Evolutionary conservation across 2,888 invertebrate species (phyloP).

Genomic region (Caenorhabditis sulstoni): DNA sequence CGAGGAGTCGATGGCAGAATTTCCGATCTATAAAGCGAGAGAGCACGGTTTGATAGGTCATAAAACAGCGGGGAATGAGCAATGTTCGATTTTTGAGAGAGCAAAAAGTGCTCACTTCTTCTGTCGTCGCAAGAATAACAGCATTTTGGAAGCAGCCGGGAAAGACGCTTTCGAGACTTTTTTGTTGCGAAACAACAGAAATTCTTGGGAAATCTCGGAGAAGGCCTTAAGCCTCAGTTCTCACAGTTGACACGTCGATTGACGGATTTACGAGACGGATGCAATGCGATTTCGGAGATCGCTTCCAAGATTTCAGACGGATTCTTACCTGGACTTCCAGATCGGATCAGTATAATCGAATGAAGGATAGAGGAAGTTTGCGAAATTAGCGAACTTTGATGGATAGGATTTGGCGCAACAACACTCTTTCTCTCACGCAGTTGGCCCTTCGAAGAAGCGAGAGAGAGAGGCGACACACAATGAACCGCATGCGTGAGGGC

Average conservation of each 20-base stretch:
- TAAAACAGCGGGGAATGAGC: conserved; percentile 8
- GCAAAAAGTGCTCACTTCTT: conserved; percentile 20
- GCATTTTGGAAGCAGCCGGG: conserved; percentile 20
- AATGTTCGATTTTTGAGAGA: neutral
- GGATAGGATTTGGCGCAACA: conserved; percentile 45
- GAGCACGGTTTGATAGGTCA: conserved; percentile 12
- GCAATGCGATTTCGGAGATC: conserved; percentile 39
- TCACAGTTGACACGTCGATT: conserved; percentile 12
- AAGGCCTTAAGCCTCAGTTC: conserved; percentile 17
- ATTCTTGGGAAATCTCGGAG: conserved; percentile 30
- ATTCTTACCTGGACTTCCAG: conserved; percentile 50
- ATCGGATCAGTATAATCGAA: conserved; percentile 24
- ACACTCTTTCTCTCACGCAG: conserved; percentile 29
- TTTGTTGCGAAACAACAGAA: conserved; percentile 18
- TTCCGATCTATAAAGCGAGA: conserved; percentile 42
- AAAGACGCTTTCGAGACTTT: conserved; percentile 5
- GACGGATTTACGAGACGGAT: conserved; percentile 9
- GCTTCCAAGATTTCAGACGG: conserved; percentile 31
- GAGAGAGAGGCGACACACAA: conserved; percentile 35
- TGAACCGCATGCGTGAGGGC: conserved; percentile 57
- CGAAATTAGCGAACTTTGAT: conserved; percentile 54
- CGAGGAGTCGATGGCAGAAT: conserved; percentile 54
- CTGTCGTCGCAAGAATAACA: conserved; percentile 32
- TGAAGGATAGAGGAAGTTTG: conserved; percentile 10
- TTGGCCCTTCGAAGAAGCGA: conserved; percentile 47